These are phyloP conservation scores for Pica pica DNA, from an alignment of 2,113 vertebrate species.

Conservation along the genomic window DNA sequence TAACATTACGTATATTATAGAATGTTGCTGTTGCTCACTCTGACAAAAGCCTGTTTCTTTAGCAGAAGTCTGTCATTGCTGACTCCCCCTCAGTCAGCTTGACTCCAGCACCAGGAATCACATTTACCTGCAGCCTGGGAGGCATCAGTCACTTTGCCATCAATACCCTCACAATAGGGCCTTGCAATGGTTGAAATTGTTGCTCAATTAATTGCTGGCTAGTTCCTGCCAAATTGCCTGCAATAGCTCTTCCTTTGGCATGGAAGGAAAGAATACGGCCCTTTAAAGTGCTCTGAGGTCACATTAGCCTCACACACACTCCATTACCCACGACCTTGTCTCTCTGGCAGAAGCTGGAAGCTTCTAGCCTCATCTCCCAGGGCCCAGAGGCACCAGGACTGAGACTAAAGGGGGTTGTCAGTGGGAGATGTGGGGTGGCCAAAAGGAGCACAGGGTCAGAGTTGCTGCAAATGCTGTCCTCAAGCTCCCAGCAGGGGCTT, in stretches of 20 bases:
- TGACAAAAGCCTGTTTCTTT: background rate
- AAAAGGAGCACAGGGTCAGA: background rate
- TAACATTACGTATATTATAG: background rate
- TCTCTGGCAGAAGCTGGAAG: background rate
- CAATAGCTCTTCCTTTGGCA: constrained; percentile 18
- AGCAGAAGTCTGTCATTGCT: background rate
- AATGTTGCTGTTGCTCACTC: background rate
- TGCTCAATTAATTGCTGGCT: constrained; percentile 46
- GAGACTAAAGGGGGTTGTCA: background rate
- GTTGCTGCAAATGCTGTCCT: background rate
- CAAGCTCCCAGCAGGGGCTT: background rate
- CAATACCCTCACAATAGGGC: constrained; percentile 20
- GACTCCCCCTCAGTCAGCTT: background rate
- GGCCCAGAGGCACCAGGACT: background rate
- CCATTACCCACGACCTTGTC: background rate
- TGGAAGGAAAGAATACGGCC: constrained; percentile 10
- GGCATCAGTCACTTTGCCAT: constrained; percentile 39
- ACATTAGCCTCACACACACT: background rate
- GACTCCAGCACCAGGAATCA: background rate
- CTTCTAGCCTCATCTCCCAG: background rate
- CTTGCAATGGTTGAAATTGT: background rate
- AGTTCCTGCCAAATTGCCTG: constrained; percentile 62
- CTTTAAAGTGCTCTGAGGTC: constrained; percentile 52
- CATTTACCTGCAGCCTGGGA: constrained; percentile 16
- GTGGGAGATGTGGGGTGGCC: background rate